Evolutionary conservation across 2,113 vertebrate species (phyloP), one percentile per base, ranked within the genome.

Genomic region (Rostratula benghalensis): DNA sequence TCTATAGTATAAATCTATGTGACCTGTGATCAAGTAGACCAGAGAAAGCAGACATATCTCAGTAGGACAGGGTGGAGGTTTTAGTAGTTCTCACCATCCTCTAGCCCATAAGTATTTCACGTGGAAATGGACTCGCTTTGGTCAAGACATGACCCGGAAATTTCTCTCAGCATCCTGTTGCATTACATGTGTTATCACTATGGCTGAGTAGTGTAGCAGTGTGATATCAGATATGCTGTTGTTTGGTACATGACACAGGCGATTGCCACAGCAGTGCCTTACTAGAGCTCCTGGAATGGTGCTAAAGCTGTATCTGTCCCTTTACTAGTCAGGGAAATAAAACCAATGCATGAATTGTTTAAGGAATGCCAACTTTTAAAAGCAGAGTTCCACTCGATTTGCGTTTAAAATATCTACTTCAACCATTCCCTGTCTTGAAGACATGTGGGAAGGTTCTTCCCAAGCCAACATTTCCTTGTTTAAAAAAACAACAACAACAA

Each of bases 181-280:
- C 33, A 39, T 68, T 16, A 45, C 11, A 1, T 2, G 20, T 18
- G 7, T 28, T 63, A 53, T 43, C 25, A 15, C 37, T 57, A 28
- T 24, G 45, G 9, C 76, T 46, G 20, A 35, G 37, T 2, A 61
- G 39, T 4, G 3, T n/a, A 54, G 31, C 25, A 48, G 53, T 0
- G 1, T 45, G 48, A 11, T 0, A 88, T 46, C 23, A 93, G 79
- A 17, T 19, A 6, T 0, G 0, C 33, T 51, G 60, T 12, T 30
- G 2, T 64, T 82, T 56, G 51, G 4, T 30, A 74, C 25, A 20
- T 39, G 45, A 68, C 11, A 25, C 1, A 5, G 54, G 27, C 5
- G 19, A 75, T n/a, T 37, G 67, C 18, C 50, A 39, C 50, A 41
- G 19, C 70, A 53, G 45, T 15, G 28, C 19, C 25, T 67, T 63